Evolutionary conservation across 2,113 vertebrate genomes (phyloP).

Genomic region (Pangasianodon gigas): DNA sequence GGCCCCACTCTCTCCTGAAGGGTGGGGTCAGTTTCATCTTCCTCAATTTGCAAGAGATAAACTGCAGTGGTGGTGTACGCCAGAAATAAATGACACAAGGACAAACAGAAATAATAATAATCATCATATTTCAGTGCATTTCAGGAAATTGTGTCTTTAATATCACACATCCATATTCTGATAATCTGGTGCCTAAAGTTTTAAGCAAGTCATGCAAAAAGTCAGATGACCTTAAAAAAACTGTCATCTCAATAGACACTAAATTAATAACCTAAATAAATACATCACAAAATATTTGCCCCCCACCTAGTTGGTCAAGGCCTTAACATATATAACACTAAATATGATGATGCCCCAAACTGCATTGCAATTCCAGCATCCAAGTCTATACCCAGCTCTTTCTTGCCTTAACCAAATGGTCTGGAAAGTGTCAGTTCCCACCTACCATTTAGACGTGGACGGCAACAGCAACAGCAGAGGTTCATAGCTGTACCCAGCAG

Average conservation of each 20-base stretch:
- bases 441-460: constrained; percentile 62
- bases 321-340: neutral
- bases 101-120: neutral
- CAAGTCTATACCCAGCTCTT: neutral
- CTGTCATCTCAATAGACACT: neutral
- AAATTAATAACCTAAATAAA: neutral
- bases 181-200: neutral
- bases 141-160: neutral
- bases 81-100: neutral
- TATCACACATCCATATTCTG: neutral
- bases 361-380: neutral
- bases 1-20: constrained; percentile 10
- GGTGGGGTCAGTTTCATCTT: constrained; percentile 37
- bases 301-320: neutral
- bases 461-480: constrained; percentile 72
- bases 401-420: neutral
- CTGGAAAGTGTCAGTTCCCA: neutral
- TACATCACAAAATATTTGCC: neutral
- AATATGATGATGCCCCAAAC: neutral
- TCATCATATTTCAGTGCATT: neutral
- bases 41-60: neutral
- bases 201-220: neutral
- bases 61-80: neutral
- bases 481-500: constrained; percentile 66
- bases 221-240: neutral